Evolutionary conservation across 2,113 vertebrate genomes (phyloP).

Genomic region (Lepidothrix coronata): DNA sequence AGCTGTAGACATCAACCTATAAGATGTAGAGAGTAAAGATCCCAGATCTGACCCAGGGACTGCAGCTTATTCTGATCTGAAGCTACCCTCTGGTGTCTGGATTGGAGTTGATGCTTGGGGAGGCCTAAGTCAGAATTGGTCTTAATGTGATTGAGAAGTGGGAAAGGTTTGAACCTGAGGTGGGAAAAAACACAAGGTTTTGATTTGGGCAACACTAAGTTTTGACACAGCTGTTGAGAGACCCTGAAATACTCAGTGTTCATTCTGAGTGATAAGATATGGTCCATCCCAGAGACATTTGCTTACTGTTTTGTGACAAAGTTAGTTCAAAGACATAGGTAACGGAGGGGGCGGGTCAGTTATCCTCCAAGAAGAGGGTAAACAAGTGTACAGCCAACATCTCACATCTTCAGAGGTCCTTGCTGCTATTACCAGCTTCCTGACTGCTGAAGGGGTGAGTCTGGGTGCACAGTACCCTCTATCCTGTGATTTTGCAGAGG

Average conservation of each 20-base stretch:
- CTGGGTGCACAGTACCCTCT: neutral
- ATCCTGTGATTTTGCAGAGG: neutral
- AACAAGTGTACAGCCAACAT: neutral
- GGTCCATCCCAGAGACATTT: neutral
- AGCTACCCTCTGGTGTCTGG: neutral
- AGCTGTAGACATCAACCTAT: neutral
- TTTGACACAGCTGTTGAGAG: neutral
- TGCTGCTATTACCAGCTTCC: neutral
- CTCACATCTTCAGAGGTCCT: neutral
- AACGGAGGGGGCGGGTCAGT: neutral
- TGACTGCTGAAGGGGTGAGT: neutral
- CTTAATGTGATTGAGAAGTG: neutral
- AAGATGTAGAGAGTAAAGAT: neutral
- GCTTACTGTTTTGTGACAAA: neutral
- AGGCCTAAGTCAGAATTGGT: neutral
- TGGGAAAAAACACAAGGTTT: neutral
- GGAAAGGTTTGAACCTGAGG: neutral
- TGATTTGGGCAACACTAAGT: neutral
- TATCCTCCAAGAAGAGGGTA: neutral
- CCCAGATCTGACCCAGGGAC: neutral
- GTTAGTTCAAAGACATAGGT: neutral
- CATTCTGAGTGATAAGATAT: neutral
- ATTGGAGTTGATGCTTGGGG: fast-evolving
- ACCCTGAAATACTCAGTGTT: neutral
- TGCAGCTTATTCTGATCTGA: neutral